phyloP scores from a whole-genome alignment of 2,888 invertebrate species.

The Antitype chi region DNA sequence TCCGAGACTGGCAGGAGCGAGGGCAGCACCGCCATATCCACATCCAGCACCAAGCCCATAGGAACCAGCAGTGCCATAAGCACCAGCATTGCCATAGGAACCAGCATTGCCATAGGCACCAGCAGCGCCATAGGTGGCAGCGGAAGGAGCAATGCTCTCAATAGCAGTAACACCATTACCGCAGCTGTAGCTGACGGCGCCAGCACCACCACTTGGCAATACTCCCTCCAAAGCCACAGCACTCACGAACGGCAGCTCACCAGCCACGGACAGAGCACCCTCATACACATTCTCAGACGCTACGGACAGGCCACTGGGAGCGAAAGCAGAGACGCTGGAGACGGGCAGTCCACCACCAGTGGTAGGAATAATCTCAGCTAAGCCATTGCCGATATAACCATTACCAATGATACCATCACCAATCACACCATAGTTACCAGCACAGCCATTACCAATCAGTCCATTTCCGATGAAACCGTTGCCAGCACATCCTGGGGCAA shows the following conservation, averaged over 20 bases:
- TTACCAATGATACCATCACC: not conserved
- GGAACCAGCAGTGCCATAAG: not conserved
- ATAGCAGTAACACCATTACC: too few relatives aligned
- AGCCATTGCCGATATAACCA: conserved; percentile 47
- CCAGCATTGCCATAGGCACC: too few relatives aligned
- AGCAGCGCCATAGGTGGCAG: too few relatives aligned
- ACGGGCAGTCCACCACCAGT: conserved; percentile 52
- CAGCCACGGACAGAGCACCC: too few relatives aligned
- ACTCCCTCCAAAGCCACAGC: too few relatives aligned
- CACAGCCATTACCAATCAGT: not conserved
- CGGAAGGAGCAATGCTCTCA: too few relatives aligned
- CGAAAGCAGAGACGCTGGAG: not conserved
- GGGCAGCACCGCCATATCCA: not conserved
- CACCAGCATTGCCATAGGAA: too few relatives aligned
- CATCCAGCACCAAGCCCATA: not conserved
- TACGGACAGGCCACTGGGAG: not conserved
- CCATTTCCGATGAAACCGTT: not conserved
- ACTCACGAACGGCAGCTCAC: too few relatives aligned
- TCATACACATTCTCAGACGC: too few relatives aligned
- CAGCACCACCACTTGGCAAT: too few relatives aligned
- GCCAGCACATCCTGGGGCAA: conserved; percentile 22
- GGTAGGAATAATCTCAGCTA: conserved; percentile 47
- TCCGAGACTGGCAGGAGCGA: conserved; percentile 10
- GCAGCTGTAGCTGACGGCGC: too few relatives aligned
- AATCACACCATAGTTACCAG: too few relatives aligned